Conservation (phyloP, 2,113 vertebrate species). For the Apodemus speciosus region DNA sequence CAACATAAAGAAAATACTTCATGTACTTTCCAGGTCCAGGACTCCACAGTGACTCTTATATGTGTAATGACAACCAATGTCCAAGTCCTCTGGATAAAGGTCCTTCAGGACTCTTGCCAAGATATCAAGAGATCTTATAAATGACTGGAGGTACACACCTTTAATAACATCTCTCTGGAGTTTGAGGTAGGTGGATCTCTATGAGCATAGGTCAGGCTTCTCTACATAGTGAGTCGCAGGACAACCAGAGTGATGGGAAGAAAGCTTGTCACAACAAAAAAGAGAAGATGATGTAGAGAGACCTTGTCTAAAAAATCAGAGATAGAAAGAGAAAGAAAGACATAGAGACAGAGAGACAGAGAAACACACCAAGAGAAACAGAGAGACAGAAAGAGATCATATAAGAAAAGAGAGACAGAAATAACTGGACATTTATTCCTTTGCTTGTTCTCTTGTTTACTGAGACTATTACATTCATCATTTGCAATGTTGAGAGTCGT, state of each 20-base stretch:
- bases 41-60: neutral
- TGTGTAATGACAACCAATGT: neutral
- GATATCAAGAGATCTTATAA: neutral
- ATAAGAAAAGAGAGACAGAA: neutral
- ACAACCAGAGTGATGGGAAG: neutral
- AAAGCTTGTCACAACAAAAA: neutral
- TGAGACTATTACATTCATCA: neutral
- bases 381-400: neutral
- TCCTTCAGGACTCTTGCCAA: neutral
- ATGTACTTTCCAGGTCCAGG: neutral
- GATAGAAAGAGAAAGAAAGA: neutral
- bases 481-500: neutral
- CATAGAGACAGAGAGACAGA: neutral
- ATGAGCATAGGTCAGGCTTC: neutral
- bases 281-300: neutral
- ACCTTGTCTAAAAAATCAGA: neutral
- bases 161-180: neutral
- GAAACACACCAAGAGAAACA: too few relatives aligned
- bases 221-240: neutral
- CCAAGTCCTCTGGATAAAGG: neutral
- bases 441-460: neutral
- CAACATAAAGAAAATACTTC: neutral
- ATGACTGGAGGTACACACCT: too few relatives aligned
- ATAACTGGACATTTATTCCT: neutral
- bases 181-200: neutral